A percentile compares a stretch with the other conserved stretches of the same genome.
Evolutionary conservation across 64 coral and sea anemone genomes (phyloP).

Genomic region (Montipora capricornis): DNA sequence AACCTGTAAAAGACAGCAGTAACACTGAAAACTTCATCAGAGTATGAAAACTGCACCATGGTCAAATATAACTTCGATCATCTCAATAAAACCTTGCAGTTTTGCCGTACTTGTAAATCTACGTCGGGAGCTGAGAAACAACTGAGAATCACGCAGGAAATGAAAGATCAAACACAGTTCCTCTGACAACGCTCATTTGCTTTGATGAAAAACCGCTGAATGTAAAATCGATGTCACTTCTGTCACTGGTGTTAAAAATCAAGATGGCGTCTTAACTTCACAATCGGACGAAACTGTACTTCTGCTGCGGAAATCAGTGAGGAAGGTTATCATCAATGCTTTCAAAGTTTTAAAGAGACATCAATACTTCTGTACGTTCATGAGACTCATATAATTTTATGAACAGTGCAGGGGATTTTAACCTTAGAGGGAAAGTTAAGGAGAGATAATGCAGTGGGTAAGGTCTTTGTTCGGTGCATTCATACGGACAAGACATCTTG

Average conservation of each 20-base stretch:
- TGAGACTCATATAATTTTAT: too few species aligned
- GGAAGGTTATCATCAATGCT: too few species aligned
- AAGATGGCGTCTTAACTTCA: background rate
- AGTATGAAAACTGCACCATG: constrained; percentile 55
- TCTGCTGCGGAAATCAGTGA: too few species aligned
- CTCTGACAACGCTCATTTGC: background rate
- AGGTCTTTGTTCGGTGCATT: constrained; percentile 60
- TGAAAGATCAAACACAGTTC: background rate
- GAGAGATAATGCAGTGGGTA: constrained; percentile 72
- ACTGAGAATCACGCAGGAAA: background rate
- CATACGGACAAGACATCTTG: constrained; percentile 55
- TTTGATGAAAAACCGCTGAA: background rate
- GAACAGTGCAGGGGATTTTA: too few species aligned
- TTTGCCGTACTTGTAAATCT: background rate
- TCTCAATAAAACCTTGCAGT: background rate
- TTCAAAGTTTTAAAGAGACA: too few species aligned
- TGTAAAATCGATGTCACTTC: too few species aligned
- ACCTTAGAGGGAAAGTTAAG: too few species aligned
- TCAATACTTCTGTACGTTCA: too few species aligned
- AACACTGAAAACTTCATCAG: constrained; percentile 70
- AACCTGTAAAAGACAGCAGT: constrained; percentile 66
- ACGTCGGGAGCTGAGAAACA: background rate
- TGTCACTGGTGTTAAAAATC: background rate
- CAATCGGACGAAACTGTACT: too few species aligned
- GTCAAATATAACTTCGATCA: constrained; percentile 5